Conservation (phyloP, 1,140 invertebrate species). For the Aphelenchoides besseyi region DNA sequence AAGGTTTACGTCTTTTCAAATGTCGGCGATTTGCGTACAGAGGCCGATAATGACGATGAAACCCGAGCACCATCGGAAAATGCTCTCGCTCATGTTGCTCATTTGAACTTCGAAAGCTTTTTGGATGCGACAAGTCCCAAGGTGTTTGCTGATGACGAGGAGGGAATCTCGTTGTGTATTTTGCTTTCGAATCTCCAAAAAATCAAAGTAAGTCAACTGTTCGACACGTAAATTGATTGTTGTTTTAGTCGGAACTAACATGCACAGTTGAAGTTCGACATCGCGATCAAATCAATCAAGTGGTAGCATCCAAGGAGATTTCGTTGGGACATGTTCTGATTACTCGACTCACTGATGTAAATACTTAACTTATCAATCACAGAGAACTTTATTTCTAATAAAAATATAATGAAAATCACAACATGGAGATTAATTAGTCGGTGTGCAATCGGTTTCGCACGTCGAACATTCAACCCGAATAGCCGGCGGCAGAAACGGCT, state of each 20-base stretch:
- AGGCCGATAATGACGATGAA: conserved; percentile 32
- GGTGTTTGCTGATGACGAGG: conserved; percentile 54
- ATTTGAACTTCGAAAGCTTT: conserved; percentile 48
- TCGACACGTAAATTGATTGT: conserved; percentile 13
- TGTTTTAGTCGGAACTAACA: conserved; percentile 48
- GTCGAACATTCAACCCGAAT: conserved; percentile 3
- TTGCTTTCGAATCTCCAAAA: conserved; percentile 54
- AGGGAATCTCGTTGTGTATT: conserved; percentile 55
- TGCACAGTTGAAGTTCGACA: conserved; percentile 44
- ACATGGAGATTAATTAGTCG: background rate
- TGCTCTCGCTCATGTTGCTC: conserved; percentile 50
- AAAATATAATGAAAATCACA: conserved; percentile 17
- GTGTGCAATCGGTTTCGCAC: background rate
- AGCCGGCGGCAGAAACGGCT: conserved; percentile 14
- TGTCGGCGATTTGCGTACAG: conserved; percentile 45
- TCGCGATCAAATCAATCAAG: conserved; percentile 10
- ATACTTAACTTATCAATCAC: conserved; percentile 6
- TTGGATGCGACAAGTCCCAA: conserved; percentile 43
- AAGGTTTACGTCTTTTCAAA: conserved; percentile 58
- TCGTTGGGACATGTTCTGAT: conserved; percentile 56
- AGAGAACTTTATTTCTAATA: conserved; percentile 1
- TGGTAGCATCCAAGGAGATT: conserved; percentile 38
- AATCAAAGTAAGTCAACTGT: conserved; percentile 28
- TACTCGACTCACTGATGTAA: conserved; percentile 43
- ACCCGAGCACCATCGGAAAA: conserved; percentile 38